Conservation (phyloP, 2,113 vertebrate genomes). For the Pyxicephalus adspersus region DNA sequence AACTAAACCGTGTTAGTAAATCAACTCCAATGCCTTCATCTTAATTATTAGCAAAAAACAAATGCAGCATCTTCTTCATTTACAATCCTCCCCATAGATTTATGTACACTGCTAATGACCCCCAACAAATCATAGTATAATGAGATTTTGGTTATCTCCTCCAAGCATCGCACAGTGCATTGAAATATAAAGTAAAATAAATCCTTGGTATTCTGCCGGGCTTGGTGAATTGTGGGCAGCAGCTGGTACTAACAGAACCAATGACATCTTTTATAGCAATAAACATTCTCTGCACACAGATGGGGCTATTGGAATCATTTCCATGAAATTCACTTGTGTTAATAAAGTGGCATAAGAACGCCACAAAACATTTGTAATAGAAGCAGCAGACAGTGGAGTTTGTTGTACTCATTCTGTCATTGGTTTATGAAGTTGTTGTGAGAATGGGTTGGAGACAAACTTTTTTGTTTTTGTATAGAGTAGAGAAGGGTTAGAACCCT, state of each 20-base stretch:
- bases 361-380: background rate
- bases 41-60: background rate
- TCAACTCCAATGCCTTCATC: background rate
- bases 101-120: too few species aligned
- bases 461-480: too few species aligned
- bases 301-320: background rate
- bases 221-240: background rate
- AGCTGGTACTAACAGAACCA: background rate
- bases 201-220: too few species aligned
- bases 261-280: background rate
- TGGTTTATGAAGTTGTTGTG: too few species aligned
- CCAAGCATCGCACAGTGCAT: too few species aligned
- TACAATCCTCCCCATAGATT: background rate
- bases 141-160: too few species aligned
- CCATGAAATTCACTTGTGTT: background rate
- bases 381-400: too few species aligned
- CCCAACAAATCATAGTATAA: too few species aligned
- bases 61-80: background rate
- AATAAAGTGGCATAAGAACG: background rate
- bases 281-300: background rate
- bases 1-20: too few species aligned
- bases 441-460: too few species aligned
- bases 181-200: background rate
- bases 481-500: too few species aligned
- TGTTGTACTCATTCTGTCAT: too few species aligned